These are phyloP conservation scores for Helicoverpa zea DNA, from an alignment of 1,140 invertebrate species.

Conservation along the genomic window DNA sequence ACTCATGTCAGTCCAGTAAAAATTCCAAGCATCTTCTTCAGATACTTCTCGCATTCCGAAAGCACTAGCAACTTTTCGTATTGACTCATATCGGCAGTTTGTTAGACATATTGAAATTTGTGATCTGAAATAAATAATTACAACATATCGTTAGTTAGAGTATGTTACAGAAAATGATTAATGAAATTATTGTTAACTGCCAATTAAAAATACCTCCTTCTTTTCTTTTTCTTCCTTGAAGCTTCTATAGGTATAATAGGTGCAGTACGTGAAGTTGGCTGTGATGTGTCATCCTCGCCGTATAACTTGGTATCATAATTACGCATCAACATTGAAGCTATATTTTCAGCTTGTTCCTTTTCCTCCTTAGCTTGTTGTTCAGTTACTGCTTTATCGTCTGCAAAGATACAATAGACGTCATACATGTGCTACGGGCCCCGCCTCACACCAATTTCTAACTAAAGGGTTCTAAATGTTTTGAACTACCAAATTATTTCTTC, in stretches of 20 bases:
- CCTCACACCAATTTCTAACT: too few relatives aligned
- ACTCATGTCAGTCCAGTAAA: slow-evolving; percentile 95
- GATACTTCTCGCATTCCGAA: slow-evolving; percentile 93
- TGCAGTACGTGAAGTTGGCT: slow-evolving; percentile 75
- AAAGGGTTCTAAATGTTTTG: too few relatives aligned
- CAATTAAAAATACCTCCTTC: slow-evolving; percentile 69
- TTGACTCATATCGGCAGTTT: slow-evolving; percentile 92
- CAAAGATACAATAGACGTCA: too few relatives aligned
- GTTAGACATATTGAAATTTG: slow-evolving; percentile 90
- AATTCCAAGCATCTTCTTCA: slow-evolving; percentile 94
- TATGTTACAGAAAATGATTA: too few relatives aligned
- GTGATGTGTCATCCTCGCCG: slow-evolving; percentile 81
- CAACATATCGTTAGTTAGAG: not conserved
- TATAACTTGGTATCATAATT: slow-evolving; percentile 74
- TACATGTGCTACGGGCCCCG: too few relatives aligned
- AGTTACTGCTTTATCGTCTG: slow-evolving; percentile 59
- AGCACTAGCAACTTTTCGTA: slow-evolving; percentile 90
- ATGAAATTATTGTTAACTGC: too few relatives aligned
- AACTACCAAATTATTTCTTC: too few relatives aligned
- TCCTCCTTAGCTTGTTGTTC: slow-evolving; percentile 71
- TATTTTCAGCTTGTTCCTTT: slow-evolving; percentile 66
- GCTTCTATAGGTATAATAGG: slow-evolving; percentile 73
- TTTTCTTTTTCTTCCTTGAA: slow-evolving; percentile 78
- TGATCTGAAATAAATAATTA: slow-evolving; percentile 64
- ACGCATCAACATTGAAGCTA: slow-evolving; percentile 69